A percentile compares a stretch with the other conserved stretches of the same genome.
Evolutionary conservation across 2,888 invertebrate species (phyloP).

Genomic region (Trypoxylon attenuatum): DNA sequence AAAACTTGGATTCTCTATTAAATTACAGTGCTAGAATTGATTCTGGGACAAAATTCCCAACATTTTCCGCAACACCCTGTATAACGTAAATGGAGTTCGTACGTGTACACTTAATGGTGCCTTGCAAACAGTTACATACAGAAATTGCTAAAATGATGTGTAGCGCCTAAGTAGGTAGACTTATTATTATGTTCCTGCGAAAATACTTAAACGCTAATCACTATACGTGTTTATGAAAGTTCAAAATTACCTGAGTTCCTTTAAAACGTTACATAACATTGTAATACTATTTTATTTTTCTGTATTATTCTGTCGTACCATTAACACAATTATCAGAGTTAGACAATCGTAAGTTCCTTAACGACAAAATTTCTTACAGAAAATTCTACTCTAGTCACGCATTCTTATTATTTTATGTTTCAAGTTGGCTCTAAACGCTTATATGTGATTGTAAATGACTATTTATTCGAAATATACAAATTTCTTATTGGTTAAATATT

Average conservation of each 20-base stretch:
- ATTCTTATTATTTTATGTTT: conserved; percentile 28
- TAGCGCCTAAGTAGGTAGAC: conserved; percentile 15
- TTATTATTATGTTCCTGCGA: no score
- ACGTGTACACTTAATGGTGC: conserved; percentile 42
- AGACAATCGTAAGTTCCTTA: no score
- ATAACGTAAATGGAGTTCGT: no score
- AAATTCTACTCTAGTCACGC: conserved; percentile 38
- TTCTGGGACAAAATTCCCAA: no score
- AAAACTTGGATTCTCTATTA: no score
- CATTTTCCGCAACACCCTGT: no score
- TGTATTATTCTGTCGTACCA: no score
- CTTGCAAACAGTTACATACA: conserved; percentile 39
- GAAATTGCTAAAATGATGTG: conserved; percentile 20
- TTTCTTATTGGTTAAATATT: no score
- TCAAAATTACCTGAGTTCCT: conserved; percentile 12
- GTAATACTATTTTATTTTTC: no score
- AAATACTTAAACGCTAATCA: conserved; percentile 13
- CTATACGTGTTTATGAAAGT: conserved; percentile 23
- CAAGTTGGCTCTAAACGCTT: conserved; percentile 5
- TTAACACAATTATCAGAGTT: no score
- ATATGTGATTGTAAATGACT: conserved; percentile 17
- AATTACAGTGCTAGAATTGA: no score
- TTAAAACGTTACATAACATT: no score
- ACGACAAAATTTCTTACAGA: conserved; percentile 16
- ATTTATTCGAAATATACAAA: conserved; percentile 20